A percentile compares a stretch with the other conserved stretches of the same genome.
phyloP scores from a whole-genome alignment of 2,797 vertebrate species.

The Molossus alvarezi region DNA sequence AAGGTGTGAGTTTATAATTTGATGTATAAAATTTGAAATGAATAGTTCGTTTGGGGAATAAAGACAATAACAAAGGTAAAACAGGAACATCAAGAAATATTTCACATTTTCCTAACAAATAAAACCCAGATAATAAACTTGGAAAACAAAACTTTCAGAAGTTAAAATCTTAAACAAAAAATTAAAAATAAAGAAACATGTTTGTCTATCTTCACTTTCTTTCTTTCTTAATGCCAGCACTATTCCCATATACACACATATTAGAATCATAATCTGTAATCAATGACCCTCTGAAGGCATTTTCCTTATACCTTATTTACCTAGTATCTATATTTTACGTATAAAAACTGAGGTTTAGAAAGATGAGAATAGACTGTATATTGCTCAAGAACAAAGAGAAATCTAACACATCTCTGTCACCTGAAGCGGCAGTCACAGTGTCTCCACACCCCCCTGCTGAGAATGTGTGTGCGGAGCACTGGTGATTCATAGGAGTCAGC shows the following conservation, averaged over 20 bases:
- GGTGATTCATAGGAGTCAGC: neutral
- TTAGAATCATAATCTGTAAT: constrained; percentile 39
- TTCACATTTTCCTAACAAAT: constrained; percentile 26
- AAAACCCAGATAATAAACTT: neutral
- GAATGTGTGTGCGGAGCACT: neutral
- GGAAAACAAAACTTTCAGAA: constrained; percentile 19
- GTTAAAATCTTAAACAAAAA: neutral
- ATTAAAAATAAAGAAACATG: neutral
- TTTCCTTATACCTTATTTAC: constrained; percentile 63
- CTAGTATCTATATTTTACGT: constrained; percentile 14
- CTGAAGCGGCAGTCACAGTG: neutral
- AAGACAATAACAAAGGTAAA: constrained; percentile 2
- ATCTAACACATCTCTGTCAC: constrained; percentile 15
- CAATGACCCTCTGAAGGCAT: constrained; percentile 23
- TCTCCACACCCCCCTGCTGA: neutral
- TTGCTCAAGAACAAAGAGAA: constrained; percentile 55
- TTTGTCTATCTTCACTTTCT: neutral
- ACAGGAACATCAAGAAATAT: neutral
- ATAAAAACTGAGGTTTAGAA: neutral
- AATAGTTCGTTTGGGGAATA: constrained; percentile 11
- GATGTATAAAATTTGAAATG: neutral
- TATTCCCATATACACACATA: neutral
- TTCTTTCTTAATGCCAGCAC: constrained; percentile 21
- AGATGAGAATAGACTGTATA: constrained; percentile 43
- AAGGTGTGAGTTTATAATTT: neutral